These are phyloP conservation scores for Amphipyra tragopoginis DNA, from an alignment of 2,888 invertebrate genomes.

Conservation along the genomic window DNA sequence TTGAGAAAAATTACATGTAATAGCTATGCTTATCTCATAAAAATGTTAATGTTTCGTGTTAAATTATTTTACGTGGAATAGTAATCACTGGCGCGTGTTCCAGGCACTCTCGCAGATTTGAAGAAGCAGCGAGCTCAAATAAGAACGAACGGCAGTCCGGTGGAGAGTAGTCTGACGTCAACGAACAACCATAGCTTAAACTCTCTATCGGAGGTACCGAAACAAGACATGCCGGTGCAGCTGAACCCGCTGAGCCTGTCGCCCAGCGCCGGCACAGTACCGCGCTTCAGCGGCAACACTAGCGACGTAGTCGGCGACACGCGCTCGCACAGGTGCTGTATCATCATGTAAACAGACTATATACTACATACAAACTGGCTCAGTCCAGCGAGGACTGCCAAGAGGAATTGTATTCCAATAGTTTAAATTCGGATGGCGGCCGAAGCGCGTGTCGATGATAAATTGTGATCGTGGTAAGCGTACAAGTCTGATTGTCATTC, in stretches of 20 bases:
- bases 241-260: slow-evolving; percentile 84
- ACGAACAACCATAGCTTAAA: slow-evolving; percentile 84
- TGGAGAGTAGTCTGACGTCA: slow-evolving; percentile 82
- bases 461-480: slow-evolving; percentile 59
- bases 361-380: neutral
- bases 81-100: slow-evolving; percentile 61
- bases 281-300: slow-evolving; percentile 93
- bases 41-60: slow-evolving; percentile 38
- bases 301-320: slow-evolving; percentile 94
- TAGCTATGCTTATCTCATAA: slow-evolving; percentile 57
- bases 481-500: slow-evolving; percentile 85
- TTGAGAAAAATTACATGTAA: slow-evolving; percentile 48
- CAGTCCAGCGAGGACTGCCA: neutral
- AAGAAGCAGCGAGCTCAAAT: slow-evolving; percentile 97
- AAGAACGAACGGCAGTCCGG: slow-evolving; percentile 91
- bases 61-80: slow-evolving; percentile 3
- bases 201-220: slow-evolving; percentile 81
- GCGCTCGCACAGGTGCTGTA: slow-evolving; percentile 93
- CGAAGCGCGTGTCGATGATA: slow-evolving; percentile 41
- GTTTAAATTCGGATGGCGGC: slow-evolving; percentile 2
- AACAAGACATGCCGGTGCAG: slow-evolving; percentile 84
- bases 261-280: slow-evolving; percentile 81
- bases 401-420: slow-evolving; percentile 5
- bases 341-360: slow-evolving; percentile 90
- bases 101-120: slow-evolving; percentile 96